A percentile compares a stretch with the other conserved stretches of the same genome.
Conservation (phyloP, 2,888 invertebrate genomes). For the Synanthedon myopaeformis region DNA sequence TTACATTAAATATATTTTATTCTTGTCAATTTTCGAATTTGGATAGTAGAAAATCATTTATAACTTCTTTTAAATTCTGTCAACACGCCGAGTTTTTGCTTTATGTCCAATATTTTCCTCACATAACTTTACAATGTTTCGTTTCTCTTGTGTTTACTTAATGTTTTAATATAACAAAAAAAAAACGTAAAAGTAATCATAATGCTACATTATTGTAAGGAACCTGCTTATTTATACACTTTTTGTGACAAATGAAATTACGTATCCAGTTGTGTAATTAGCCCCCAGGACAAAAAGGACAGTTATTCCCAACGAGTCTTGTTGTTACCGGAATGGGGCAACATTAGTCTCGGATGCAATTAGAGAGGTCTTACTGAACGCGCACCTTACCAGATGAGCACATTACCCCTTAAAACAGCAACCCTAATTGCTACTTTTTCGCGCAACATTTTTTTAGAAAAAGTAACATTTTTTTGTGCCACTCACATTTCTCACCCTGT, state of each 20-base stretch:
- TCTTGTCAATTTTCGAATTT: no score
- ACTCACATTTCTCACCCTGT: no score
- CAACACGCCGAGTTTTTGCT: no score
- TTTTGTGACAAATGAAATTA: constrained; percentile 1
- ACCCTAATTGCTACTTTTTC: constrained; percentile 6
- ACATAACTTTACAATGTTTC: no score
- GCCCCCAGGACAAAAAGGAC: constrained; percentile 1
- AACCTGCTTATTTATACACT: constrained; percentile 1
- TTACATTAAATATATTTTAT: no score
- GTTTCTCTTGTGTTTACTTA: no score
- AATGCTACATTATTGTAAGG: not conserved
- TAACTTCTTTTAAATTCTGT: no score
- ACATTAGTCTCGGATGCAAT: constrained; percentile 23
- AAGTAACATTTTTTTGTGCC: constrained; percentile 2
- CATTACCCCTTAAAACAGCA: constrained; percentile 11
- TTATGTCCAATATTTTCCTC: no score
- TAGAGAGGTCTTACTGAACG: constrained; percentile 11
- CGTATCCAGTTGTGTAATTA: constrained; percentile 3
- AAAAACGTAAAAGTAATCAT: no score
- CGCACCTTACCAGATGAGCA: constrained; percentile 14
- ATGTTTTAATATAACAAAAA: no score
- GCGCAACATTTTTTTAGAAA: constrained; percentile 7
- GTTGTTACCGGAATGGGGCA: constrained; percentile 14
- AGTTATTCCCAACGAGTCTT: constrained; percentile 6
- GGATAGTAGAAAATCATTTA: no score